Evolutionary conservation across 23 tunicate species (phyloP), one percentile per base, ranked within the genome.

Genomic region (Halocynthia roretzi): DNA sequence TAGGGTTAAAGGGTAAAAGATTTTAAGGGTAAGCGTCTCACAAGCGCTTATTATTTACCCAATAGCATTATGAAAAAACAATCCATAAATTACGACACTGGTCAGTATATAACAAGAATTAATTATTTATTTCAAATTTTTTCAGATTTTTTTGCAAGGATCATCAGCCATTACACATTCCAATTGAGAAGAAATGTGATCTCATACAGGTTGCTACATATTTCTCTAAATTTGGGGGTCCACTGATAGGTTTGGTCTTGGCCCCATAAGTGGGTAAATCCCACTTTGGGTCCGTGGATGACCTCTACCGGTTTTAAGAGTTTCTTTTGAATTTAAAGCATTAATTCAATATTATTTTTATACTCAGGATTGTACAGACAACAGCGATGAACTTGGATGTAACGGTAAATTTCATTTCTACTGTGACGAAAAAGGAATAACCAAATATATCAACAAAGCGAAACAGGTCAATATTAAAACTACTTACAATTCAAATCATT

Each of bases 171-270:
- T 20, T 15, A 8, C 70, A 65, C 31, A 65, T 65, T 10, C 70
- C 70, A 15, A 10, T 10, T 40, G 70, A 65, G 19, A 65, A 65
- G 70, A 65, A 65, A 15, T 65, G 70, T 15, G 70, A 65, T 48
- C 70, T 65, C 15, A 6, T 65, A 11, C 22, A 9, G n/a, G 70
- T 63, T 7, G 22, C 44, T 10, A 56, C 62, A 56, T 10, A 56
- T 10, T 56, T 56, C 11, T 10, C 12, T 10, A 56, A 56, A 10
- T 56, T 10, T 56, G 62, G 12, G 12, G 62, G 10, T 56, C 62
- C 22, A 63, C 44, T 8, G 20, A 63, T 7, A 10, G 22, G n/a
- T n/a, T n/a, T 7, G 10, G 7, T 44, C 20, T 8, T 63, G 20
- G 68, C 22, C 22, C 10, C 62, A 56, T 56, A 10, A 10, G 62